Evolutionary conservation across 2,888 invertebrate species (phyloP).

Genomic region (Galerucella pusilla): DNA sequence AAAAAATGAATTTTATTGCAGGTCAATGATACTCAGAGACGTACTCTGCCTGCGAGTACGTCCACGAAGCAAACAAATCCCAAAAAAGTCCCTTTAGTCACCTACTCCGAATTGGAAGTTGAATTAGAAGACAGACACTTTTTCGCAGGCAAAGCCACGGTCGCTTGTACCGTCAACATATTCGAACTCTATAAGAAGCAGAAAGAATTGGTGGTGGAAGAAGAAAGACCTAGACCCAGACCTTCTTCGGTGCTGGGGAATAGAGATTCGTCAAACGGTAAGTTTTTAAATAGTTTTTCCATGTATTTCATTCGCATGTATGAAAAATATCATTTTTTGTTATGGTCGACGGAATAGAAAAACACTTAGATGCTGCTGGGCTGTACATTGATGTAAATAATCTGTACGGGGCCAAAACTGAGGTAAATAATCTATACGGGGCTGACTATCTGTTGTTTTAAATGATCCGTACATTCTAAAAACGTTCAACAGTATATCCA

Average conservation of each 20-base stretch:
- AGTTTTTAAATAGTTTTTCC: constrained; percentile 47
- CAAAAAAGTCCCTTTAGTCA: constrained; percentile 24
- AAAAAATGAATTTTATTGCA: not conserved
- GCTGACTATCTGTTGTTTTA: too few species aligned
- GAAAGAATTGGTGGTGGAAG: constrained; percentile 73
- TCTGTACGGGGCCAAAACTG: too few species aligned
- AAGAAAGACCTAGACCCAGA: constrained; percentile 79
- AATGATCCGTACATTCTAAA: too few species aligned
- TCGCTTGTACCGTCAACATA: constrained; percentile 75
- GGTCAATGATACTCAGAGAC: constrained; percentile 18
- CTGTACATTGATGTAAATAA: too few species aligned
- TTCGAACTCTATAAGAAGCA: constrained; percentile 74
- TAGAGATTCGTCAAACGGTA: constrained; percentile 71
- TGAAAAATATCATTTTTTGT: too few species aligned
- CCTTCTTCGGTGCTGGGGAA: constrained; percentile 80
- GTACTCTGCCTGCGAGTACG: not conserved
- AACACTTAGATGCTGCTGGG: too few species aligned
- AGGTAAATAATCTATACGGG: too few species aligned
- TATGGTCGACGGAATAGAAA: too few species aligned
- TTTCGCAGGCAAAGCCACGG: constrained; percentile 72
- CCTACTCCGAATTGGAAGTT: constrained; percentile 65
- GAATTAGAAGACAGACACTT: constrained; percentile 74
- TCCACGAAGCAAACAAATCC: not conserved
- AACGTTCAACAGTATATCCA: too few species aligned
- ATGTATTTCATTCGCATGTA: too few species aligned